These are phyloP conservation scores for Syngnathus floridae DNA, from an alignment of 2,113 vertebrate species.

Conservation along the genomic window DNA sequence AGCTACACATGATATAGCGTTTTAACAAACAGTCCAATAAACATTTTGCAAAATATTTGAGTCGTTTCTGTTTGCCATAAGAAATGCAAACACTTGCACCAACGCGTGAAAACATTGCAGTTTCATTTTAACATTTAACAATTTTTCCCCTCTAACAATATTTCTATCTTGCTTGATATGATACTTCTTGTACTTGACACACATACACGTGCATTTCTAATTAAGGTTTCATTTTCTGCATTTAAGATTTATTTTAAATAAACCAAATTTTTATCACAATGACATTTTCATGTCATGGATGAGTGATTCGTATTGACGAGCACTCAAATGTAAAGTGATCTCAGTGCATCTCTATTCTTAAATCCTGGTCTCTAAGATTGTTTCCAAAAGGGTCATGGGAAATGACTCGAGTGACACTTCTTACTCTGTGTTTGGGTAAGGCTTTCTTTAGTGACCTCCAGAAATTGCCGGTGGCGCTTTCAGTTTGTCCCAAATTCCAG, in stretches of 20 bases:
- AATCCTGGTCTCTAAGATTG: not conserved
- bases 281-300: too few relatives aligned
- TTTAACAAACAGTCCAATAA: constrained; percentile 8
- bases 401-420: not conserved
- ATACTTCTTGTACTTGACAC: too few relatives aligned
- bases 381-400: not conserved
- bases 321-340: not conserved
- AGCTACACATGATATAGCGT: constrained; percentile 1
- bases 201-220: too few relatives aligned
- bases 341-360: not conserved
- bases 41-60: constrained; percentile 1
- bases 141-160: not conserved
- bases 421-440: constrained; percentile 62
- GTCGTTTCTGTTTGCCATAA: not conserved
- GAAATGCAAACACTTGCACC: not conserved
- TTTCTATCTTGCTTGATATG: not conserved
- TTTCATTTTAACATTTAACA: not conserved
- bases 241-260: too few relatives aligned
- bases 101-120: not conserved
- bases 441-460: constrained; percentile 75
- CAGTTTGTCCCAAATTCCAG: constrained; percentile 65
- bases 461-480: constrained; percentile 62
- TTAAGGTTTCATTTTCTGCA: too few relatives aligned
- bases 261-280: too few relatives aligned
- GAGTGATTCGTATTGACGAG: too few relatives aligned